Evolutionary conservation across 2,113 vertebrate species (phyloP), one percentile per base, ranked within the genome.

Genomic region (Pomatorhinus ruficollis): DNA sequence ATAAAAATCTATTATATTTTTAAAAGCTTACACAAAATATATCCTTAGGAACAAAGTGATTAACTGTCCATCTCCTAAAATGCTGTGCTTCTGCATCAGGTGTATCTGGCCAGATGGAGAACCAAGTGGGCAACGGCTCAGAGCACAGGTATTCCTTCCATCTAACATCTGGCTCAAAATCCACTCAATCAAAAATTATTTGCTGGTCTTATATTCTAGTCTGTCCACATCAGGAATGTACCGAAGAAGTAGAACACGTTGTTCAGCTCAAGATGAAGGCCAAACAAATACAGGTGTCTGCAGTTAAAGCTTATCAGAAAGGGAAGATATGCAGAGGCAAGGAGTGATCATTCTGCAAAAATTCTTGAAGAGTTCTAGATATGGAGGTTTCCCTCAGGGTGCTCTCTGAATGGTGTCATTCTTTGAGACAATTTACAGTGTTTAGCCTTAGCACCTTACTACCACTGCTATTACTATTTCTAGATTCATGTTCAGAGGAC

Each of bases 241-340:
- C 35, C 2, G 5, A 23, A 77, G 23, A n/a, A 82, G 40, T 1
- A 53, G 35, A 47, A 70, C 2, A 17, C 10, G 44, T 61, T 1
- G 2, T 64, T 68, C 28, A 45, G 28, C 31, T 60, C 33, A 71
- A 54, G 53, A 47, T 42, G 27, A 93, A 87, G 18, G n/a, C 17
- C 10, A n/a, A 63, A 20, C 31, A 56, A 42, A 54, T 20, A 59
- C 2, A 56, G 16, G 30, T 7, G 4, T 49, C 37, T 71, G n/a
- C 27, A 49, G 13, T 39, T 39, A 54, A 74, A 87, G 56, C 21
- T 54, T 66, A 44, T 1, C 5, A 54, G 44, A 54, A 81, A n/a
- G 15, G 27, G 20, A 77, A 77, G 37, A 11, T 15, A 42, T 1
- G 2, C 0, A 1, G 24, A 4, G 87, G 5, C 6, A 60, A 57